Evolutionary conservation across 2,797 vertebrate species (phyloP), one percentile per base, ranked within the genome.

Genomic region (Oreochromis grahami): DNA sequence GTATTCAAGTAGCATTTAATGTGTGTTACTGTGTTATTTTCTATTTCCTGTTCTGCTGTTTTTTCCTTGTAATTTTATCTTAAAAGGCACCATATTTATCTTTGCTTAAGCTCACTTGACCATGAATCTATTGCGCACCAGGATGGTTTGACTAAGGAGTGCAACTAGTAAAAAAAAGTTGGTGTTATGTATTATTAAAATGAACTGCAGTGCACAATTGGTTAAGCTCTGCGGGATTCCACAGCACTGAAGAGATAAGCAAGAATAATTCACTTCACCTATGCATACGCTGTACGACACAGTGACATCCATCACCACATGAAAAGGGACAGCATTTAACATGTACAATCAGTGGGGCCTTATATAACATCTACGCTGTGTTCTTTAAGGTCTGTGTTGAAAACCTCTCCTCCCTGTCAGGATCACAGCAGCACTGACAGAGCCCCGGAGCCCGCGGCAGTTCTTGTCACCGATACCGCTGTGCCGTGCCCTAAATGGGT

Each of bases 391-490:
- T 92, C 87, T 91, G 79, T 79, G 84, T 78, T 84, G 82, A 88
- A 84, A 85, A 65, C 82, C 78, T 72, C 85, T 84, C 85, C 85
- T 86, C 82, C 87, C 86, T 45, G 82, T 87, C n/a, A 72, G 81
- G 85, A 93, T 95, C 90, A 92, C 84, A 77, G 26, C 89, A 89
- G 87, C 86, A 90, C 83, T 91, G 86, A 92, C 50, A 38, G 76
- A 84, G 83, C 74, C 86, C 81, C 13, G 58, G 41, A 53, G 93
- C 96, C 95, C 4, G 70, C 87, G 81, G 96, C 87, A 8, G 7
- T 88, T 88, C 90, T 81, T 88, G 96, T 94, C 93, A 96, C 89
- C 5, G 95, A 97, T 96, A 96, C 53, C 79, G 19, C 87, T 82
- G 82, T 55, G 51, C 74, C 68, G 85, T 88, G 86, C 88, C 82